Conservation (phyloP, 2,888 invertebrate genomes). For the Chloroclysta siterata region DNA sequence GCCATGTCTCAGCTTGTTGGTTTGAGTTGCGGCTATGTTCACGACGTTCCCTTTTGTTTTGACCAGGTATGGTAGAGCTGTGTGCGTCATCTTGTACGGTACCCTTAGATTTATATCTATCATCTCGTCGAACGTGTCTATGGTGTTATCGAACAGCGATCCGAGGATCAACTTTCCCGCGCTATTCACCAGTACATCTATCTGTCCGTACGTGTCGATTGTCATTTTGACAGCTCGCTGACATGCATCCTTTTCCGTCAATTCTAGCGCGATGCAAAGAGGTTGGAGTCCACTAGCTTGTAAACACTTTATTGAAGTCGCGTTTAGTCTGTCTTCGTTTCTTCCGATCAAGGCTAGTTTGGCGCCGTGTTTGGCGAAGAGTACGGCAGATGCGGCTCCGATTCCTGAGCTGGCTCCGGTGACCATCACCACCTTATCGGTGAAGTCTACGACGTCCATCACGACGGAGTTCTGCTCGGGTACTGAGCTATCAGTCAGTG, state of each 20-base stretch:
- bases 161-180: conserved; percentile 89
- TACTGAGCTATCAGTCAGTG: conserved; percentile 14
- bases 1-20: conserved; percentile 70
- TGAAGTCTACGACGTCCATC: conserved; percentile 57
- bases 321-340: conserved; percentile 55
- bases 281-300: conserved; percentile 47
- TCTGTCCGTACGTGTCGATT: conserved; percentile 85
- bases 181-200: conserved; percentile 92
- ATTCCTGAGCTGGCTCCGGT: conserved; percentile 70
- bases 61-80: conserved; percentile 91
- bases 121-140: conserved; percentile 92
- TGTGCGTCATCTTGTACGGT: conserved; percentile 89
- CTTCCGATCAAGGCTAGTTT: conserved; percentile 61
- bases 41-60: conserved; percentile 92
- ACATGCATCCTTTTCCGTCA: conserved; percentile 86
- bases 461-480: neutral
- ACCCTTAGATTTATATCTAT: conserved; percentile 93
- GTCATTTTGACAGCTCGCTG: conserved; percentile 87
- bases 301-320: conserved; percentile 53
- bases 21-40: conserved; percentile 94
- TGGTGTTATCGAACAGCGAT: conserved; percentile 91
- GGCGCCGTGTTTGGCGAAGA: conserved; percentile 61
- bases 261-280: conserved; percentile 79
- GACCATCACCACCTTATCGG: conserved; percentile 64
- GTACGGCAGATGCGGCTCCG: conserved; percentile 61